Evolutionary conservation across 2,797 vertebrate genomes (phyloP), one percentile per base, ranked within the genome.

Genomic region (Neosilurus mollespiculum): DNA sequence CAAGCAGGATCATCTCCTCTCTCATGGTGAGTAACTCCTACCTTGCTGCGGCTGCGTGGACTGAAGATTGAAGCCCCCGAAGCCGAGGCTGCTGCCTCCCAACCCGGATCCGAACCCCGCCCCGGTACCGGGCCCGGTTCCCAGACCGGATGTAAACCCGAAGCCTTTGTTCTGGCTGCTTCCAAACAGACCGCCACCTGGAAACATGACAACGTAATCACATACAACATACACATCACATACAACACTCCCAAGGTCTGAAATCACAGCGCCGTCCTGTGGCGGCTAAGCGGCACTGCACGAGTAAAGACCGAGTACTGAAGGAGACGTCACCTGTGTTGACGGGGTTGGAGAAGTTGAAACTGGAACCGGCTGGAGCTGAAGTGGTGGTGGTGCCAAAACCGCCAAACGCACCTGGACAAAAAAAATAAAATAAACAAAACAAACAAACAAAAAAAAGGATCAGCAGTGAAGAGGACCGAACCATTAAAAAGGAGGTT

Each of bases 121-220:
- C 78, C 94, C 88, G 54, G 95, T 93, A 26, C 94, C 92, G 0
- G 95, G 81, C 5, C 90, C 92, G 12, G 96, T 71, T 51, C 96
- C 97, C 84, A 99, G 97, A 64, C 94, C 94, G 62, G 96, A 93
- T 0, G 96, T 94, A 89, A 99, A 99, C 80, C 97, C 97, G 92
- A 99, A 99, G 12, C 96, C 96, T 94, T 99, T 99, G 92, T 96
- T 99, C 91, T 97, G 97, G 6, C 96, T 95, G 91, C 91, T 94
- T 87, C 96, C 95, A 71, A 99, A 99, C 58, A 99, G 92, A 51
- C 98, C 93, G 26, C 97, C 93, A 92, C 94, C 91, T 91, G 83
- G 10, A n/a, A 59, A 8, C 18, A 56, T 22, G 43, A 18, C 43
- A 30, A 26, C 6, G 9, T 9, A 9, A 66, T 1, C 11, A 14